Percentiles rank a stretch among this genome's conserved stretches.
phyloP scores from a whole-genome alignment of 35 echinoderm and acorn worm genomes.

The Ptychodera flava region DNA sequence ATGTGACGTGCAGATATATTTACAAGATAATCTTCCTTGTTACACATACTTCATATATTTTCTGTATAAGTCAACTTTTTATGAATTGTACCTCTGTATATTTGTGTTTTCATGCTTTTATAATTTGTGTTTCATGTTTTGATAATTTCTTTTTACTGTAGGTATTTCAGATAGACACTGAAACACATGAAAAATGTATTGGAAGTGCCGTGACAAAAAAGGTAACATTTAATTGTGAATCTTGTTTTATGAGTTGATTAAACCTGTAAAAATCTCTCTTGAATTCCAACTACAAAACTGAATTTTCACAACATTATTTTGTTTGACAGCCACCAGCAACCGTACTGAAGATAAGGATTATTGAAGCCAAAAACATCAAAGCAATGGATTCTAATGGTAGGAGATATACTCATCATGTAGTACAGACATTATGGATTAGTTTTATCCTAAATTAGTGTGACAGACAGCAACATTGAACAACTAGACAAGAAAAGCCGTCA shows the following conservation, averaged over 20 bases:
- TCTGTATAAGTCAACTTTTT: no score
- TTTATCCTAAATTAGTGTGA: neutral
- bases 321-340: neutral
- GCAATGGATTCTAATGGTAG: conserved; percentile 21
- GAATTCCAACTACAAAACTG: neutral
- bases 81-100: no score
- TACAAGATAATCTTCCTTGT: no score
- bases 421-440: neutral
- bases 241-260: neutral
- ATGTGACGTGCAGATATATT: no score
- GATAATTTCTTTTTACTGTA: neutral
- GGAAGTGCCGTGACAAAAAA: neutral
- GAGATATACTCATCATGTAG: neutral
- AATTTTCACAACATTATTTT: neutral
- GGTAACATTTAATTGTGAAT: neutral
- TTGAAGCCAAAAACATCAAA: conserved; percentile 11
- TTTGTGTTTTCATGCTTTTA: no score
- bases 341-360: neutral
- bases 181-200: neutral
- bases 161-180: neutral
- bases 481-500: neutral
- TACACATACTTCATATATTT: no score
- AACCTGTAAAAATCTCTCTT: neutral
- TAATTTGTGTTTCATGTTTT: no score
- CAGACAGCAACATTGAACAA: neutral